These are phyloP conservation scores for Caenorhabditis remanei DNA, from an alignment of 1,140 invertebrate genomes.

Conservation along the genomic window DNA sequence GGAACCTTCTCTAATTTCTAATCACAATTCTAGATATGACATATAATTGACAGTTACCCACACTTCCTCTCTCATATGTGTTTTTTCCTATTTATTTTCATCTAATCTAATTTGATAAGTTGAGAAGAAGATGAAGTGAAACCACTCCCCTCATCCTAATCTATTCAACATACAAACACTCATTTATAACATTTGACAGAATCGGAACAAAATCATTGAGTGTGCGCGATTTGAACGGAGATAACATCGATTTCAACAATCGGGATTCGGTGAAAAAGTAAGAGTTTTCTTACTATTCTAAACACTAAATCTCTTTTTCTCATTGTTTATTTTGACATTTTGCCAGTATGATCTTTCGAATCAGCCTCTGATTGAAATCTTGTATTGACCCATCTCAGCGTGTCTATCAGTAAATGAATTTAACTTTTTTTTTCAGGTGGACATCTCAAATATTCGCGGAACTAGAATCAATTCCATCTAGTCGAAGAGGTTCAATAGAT, in stretches of 20 bases:
- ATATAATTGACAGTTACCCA: conserved; percentile 33
- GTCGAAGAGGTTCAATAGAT: conserved; percentile 6
- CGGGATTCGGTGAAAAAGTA: conserved; percentile 54
- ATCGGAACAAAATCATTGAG: conserved; percentile 55
- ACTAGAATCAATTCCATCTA: conserved; percentile 30
- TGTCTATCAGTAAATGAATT: too few species aligned
- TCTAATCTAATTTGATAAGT: conserved; percentile 41
- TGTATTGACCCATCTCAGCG: too few species aligned
- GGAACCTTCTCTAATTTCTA: too few species aligned
- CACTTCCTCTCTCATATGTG: neutral
- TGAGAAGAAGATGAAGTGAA: neutral
- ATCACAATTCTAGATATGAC: neutral
- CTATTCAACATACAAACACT: conserved; percentile 37
- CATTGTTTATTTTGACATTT: neutral
- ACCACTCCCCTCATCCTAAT: conserved; percentile 4
- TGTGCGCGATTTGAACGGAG: conserved; percentile 51
- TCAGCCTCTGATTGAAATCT: too few species aligned
- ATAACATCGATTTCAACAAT: conserved; percentile 56
- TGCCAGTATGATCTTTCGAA: neutral
- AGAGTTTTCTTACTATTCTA: conserved; percentile 38
- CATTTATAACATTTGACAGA: conserved; percentile 51
- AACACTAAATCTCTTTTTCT: neutral
- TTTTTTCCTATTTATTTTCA: conserved; percentile 23
- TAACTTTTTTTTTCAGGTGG: conserved; percentile 1
- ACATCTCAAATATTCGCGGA: conserved; percentile 43